These are phyloP conservation scores for Brachionus manjavacas DNA, from an alignment of 1,140 invertebrate genomes.

Conservation along the genomic window DNA sequence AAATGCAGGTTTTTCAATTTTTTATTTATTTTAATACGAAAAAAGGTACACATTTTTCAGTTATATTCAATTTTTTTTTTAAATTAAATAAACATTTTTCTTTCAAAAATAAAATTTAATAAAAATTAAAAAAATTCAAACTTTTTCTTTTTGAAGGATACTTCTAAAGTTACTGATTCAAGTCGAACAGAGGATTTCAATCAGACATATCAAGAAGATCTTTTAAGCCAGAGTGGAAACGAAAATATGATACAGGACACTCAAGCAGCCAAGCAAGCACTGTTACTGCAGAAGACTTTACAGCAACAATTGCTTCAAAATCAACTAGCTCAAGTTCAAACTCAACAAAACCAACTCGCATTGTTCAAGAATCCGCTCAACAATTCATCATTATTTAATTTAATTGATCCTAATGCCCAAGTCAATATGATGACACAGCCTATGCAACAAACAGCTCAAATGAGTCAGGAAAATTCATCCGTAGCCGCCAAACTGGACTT, in stretches of 20 bases:
- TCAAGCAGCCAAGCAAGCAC: conserved; percentile 6
- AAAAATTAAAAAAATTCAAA: background rate
- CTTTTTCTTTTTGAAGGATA: background rate
- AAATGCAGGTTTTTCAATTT: background rate
- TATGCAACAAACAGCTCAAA: background rate
- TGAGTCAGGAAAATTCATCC: background rate
- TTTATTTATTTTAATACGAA: background rate
- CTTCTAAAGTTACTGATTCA: background rate
- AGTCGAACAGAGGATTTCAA: background rate
- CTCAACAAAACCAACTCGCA: conserved; percentile 14
- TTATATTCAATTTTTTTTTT: background rate
- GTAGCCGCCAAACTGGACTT: background rate
- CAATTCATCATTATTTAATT: background rate
- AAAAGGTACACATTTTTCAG: background rate
- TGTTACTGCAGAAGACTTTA: background rate
- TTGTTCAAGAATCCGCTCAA: conserved; percentile 13
- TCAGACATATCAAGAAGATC: background rate
- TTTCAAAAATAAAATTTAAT: background rate
- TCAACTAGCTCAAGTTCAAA: conserved; percentile 12
- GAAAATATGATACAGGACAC: background rate
- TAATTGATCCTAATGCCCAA: background rate
- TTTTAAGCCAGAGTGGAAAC: background rate
- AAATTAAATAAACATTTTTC: background rate
- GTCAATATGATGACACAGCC: background rate
- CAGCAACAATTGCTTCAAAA: conserved; percentile 8